Evolutionary conservation across 2,888 invertebrate species (phyloP).

Genomic region (Noctua pronuba): DNA sequence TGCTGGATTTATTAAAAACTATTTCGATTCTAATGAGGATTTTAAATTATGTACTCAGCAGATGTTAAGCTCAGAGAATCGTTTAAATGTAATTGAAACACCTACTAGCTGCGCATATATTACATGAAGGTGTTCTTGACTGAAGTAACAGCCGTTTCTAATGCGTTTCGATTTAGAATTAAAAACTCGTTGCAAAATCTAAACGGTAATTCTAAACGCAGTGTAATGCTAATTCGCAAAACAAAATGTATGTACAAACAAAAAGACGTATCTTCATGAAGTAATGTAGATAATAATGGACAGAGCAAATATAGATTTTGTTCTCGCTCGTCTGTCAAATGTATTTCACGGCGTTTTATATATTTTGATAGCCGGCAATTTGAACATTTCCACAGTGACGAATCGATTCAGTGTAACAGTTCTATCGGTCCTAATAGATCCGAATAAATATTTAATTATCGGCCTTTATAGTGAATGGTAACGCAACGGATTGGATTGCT

Average conservation of each 20-base stretch:
- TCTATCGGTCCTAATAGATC: slow-evolving; percentile 84
- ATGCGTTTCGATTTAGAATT: slow-evolving; percentile 47
- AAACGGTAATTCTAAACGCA: slow-evolving; percentile 36
- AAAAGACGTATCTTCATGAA: slow-evolving; percentile 31
- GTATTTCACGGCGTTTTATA: slow-evolving; percentile 84
- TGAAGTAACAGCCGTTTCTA: slow-evolving; percentile 54
- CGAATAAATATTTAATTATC: slow-evolving; percentile 89
- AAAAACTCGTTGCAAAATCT: slow-evolving; percentile 45
- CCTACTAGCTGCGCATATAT: slow-evolving; percentile 57
- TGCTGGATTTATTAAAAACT: slow-evolving; percentile 69
- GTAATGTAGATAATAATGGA: slow-evolving; percentile 45
- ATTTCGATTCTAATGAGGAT: slow-evolving; percentile 68
- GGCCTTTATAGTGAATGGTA: slow-evolving; percentile 87
- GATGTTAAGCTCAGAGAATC: slow-evolving; percentile 59
- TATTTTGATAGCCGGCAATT: slow-evolving; percentile 79
- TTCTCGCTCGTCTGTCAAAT: slow-evolving; percentile 81
- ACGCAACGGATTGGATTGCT: slow-evolving; percentile 83
- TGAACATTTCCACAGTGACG: slow-evolving; percentile 84
- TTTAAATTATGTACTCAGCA: slow-evolving; percentile 66
- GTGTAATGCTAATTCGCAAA: slow-evolving; percentile 26
- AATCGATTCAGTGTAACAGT: slow-evolving; percentile 86
- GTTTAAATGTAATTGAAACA: slow-evolving; percentile 64
- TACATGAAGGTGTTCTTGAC: slow-evolving; percentile 54
- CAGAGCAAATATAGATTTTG: slow-evolving; percentile 84
- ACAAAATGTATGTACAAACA: slow-evolving; percentile 41